Evolutionary conservation across 1,140 invertebrate species (phyloP).

Genomic region (Macrocentrus cingulum): DNA sequence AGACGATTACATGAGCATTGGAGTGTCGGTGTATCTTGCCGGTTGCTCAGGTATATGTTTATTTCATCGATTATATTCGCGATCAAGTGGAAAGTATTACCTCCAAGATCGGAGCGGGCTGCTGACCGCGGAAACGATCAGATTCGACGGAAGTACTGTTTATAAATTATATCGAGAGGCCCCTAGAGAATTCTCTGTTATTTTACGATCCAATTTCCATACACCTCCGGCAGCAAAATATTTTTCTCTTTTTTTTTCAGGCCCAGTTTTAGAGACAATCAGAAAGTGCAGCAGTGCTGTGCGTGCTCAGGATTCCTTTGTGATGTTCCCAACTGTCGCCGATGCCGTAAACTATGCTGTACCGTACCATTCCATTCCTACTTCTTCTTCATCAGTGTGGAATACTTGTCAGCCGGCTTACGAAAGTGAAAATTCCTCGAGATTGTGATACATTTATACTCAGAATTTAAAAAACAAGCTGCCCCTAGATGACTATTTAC

Average conservation of each 20-base stretch:
- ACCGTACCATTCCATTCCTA: slow-evolving; percentile 28
- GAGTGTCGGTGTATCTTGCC: slow-evolving; percentile 63
- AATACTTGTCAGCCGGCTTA: slow-evolving; percentile 26
- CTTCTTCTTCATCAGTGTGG: slow-evolving; percentile 38
- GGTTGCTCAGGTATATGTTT: slow-evolving; percentile 63
- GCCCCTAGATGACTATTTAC: neutral
- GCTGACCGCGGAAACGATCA: neutral
- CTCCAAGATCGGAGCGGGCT: neutral
- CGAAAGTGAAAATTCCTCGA: slow-evolving; percentile 41
- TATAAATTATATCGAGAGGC: neutral
- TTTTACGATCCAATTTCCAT: no score
- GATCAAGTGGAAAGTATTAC: no score
- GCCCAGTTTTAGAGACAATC: slow-evolving; percentile 67
- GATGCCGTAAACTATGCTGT: slow-evolving; percentile 69
- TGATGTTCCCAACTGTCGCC: slow-evolving; percentile 71
- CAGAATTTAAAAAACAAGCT: neutral
- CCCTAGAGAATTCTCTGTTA: neutral
- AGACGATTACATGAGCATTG: slow-evolving; percentile 60
- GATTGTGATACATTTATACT: slow-evolving; percentile 35
- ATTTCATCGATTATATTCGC: neutral
- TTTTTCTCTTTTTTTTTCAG: slow-evolving; percentile 45
- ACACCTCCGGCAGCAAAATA: no score
- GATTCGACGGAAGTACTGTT: neutral
- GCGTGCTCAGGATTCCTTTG: slow-evolving; percentile 58
- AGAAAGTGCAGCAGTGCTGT: slow-evolving; percentile 64